A percentile compares a stretch with the other conserved stretches of the same genome.
phyloP scores from a whole-genome alignment of 2,888 invertebrate genomes.

The Drosophila villosipedis region DNA sequence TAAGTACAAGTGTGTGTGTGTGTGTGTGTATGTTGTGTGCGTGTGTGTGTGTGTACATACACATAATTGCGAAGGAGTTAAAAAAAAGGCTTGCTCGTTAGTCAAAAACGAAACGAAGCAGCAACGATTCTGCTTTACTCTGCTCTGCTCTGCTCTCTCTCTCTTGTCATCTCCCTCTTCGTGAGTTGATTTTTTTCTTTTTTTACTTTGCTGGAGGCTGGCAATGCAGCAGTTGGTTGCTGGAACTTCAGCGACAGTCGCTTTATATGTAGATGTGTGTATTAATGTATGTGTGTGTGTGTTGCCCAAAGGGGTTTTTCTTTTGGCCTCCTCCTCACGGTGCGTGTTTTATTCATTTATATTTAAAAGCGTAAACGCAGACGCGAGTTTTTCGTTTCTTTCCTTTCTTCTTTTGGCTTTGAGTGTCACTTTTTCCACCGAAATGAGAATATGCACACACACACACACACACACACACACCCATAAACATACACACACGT shows the following conservation, averaged over 20 bases:
- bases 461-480: background rate
- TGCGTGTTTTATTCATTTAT: constrained; percentile 73
- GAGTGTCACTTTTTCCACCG: constrained; percentile 65
- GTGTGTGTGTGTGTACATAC: constrained; percentile 11
- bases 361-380: constrained; percentile 76
- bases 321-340: constrained; percentile 27
- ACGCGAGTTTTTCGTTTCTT: constrained; percentile 66
- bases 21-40: background rate
- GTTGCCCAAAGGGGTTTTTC: constrained; percentile 39
- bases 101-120: constrained; percentile 49
- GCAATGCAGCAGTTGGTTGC: constrained; percentile 43
- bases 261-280: constrained; percentile 7
- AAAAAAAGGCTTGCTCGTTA: constrained; percentile 69
- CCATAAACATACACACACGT: background rate
- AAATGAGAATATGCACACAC: constrained; percentile 35
- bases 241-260: constrained; percentile 19
- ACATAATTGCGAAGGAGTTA: constrained; percentile 72
- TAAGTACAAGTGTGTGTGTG: background rate
- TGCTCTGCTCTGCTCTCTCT: constrained; percentile 4
- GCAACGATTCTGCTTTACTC: constrained; percentile 15
- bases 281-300: constrained; percentile 6
- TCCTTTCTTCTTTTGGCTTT: constrained; percentile 45
- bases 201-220: constrained; percentile 47
- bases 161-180: constrained; percentile 17
- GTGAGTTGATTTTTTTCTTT: constrained; percentile 1